phyloP scores from a whole-genome alignment of 2,113 vertebrate species.

The Enhydra lutris region DNA sequence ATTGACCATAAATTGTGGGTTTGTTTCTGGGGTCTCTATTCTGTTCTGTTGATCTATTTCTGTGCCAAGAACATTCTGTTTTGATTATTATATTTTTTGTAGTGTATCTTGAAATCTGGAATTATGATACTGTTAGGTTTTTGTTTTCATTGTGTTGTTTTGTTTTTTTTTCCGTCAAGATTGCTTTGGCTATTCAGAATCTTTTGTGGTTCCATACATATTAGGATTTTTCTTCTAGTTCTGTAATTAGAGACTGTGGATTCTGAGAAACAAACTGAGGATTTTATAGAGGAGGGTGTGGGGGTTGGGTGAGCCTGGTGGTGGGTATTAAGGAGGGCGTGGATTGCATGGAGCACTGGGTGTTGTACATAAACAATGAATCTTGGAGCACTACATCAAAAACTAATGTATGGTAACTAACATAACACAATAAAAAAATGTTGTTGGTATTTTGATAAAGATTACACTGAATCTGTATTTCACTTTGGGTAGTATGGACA shows the following conservation, averaged over 20 bases:
- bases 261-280: no score
- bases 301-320: no score
- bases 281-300: no score
- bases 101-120: background rate
- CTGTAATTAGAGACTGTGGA: background rate
- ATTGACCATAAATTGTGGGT: background rate
- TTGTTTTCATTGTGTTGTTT: background rate
- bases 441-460: background rate
- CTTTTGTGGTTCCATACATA: background rate
- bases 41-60: background rate
- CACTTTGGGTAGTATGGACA: background rate
- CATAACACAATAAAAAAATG: no score
- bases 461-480: background rate
- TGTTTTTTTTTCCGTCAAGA: background rate
- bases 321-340: no score
- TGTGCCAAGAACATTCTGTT: background rate
- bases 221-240: background rate
- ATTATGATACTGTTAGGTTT: background rate
- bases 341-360: no score
- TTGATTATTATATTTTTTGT: background rate
- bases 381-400: no score
- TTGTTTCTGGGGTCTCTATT: background rate
- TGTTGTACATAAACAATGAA: no score
- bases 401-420: no score
- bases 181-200: background rate